phyloP scores from a whole-genome alignment of 1,140 invertebrate genomes.

The Ooceraea biroi region DNA sequence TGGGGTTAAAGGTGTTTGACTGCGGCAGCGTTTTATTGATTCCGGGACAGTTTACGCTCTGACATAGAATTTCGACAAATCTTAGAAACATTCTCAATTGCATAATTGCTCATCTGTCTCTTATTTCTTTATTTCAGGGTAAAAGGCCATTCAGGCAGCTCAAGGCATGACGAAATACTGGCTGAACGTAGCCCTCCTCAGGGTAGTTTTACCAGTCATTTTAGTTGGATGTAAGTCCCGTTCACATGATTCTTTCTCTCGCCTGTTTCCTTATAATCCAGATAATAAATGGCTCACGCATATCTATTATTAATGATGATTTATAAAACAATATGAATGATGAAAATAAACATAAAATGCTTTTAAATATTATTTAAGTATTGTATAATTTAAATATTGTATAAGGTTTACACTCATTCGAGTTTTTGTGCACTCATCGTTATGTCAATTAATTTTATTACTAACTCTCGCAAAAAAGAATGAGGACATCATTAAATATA shows the following conservation, averaged over 20 bases:
- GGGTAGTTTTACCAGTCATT: slow-evolving; percentile 81
- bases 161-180: slow-evolving; percentile 81
- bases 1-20: slow-evolving; percentile 67
- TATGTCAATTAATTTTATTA: background rate
- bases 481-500: background rate
- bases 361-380: background rate
- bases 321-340: background rate
- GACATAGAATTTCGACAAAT: slow-evolving; percentile 54
- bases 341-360: background rate
- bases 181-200: slow-evolving; percentile 82
- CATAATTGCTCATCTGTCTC: background rate
- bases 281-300: background rate
- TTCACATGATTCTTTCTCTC: background rate
- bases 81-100: background rate
- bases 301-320: background rate
- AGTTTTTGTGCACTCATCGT: background rate
- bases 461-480: background rate
- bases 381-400: background rate
- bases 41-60: slow-evolving; percentile 26
- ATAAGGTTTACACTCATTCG: too few relatives aligned
- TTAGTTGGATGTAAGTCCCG: slow-evolving; percentile 82
- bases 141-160: slow-evolving; percentile 58
- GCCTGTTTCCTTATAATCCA: background rate
- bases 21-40: slow-evolving; percentile 66
- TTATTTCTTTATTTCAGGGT: slow-evolving; percentile 66